Base-by-base conservation (phyloP, 2,888 invertebrate genomes). In the Drosophila macrospina region DNA sequence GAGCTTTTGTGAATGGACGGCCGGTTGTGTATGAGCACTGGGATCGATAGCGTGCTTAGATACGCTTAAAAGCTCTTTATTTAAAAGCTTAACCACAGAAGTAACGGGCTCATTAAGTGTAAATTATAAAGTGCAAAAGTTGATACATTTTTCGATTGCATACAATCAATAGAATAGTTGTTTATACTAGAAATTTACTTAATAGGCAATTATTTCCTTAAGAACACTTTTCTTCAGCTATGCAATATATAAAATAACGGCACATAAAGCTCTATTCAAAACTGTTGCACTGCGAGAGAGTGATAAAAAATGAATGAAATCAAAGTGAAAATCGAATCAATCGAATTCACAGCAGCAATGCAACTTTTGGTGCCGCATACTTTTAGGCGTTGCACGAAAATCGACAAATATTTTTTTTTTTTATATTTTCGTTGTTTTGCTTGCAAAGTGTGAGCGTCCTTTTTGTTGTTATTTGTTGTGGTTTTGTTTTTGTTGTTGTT, bases 381-480 rank as follows among this genome's bases (percentile, higher is more conserved):
- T 79, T 79, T 76, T 79, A 78, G 78, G 78, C 69, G 44, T 34
- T 15, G 11, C 36, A 30, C 7, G 15, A 69, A 69, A 47, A 28
- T 16, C 24, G 4, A 32, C 4, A 6, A 16, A 24, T 15, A 39
- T 6, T 30, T 13, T 6, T n/a, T 39, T 39, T 30, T 13, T 20
- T 52, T 39, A 0, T 36, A 13, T 26, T 15, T 10, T 2, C 4
- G 28, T 7, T 28, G 28, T 42, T 54, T 26, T 11, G 10, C 11
- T 45, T 36, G 13, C 37, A 7, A 8, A 45, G n/a, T 57, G 20
- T 20, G 16, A 32, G 20, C 37, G 48, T 57, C 48, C 57, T 39
- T 41, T 34, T 15, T 16, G 13, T 37, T 28, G 36, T 45, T 36
- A 1, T 36, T n/a, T 11, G 15, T 24, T 41, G 20, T 26, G 7